These are phyloP conservation scores for Ctenochaetus hawaiiensis DNA, from an alignment of 2,797 vertebrate species.

Conservation along the genomic window DNA sequence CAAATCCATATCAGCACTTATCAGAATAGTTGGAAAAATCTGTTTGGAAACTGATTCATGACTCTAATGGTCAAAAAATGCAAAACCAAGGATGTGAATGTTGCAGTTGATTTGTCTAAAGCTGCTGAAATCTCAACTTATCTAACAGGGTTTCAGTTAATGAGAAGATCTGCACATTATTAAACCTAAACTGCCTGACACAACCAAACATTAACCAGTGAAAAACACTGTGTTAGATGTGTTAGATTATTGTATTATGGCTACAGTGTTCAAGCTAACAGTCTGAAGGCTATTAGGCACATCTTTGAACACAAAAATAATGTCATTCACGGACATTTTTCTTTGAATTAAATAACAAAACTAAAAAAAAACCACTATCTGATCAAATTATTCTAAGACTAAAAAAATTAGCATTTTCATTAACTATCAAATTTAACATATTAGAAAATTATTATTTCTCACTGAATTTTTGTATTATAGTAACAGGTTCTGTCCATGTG, in stretches of 20 bases:
- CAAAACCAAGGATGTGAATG: neutral
- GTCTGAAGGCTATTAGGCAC: slow-evolving; percentile 69
- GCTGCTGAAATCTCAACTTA: neutral
- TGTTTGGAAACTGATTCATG: neutral
- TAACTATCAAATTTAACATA: neutral
- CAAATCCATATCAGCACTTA: no score
- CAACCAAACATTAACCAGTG: slow-evolving; percentile 26
- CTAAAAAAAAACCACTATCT: neutral
- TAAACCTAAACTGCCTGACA: slow-evolving; percentile 13
- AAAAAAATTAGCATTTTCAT: slow-evolving; percentile 17
- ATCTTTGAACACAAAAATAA: slow-evolving; percentile 50
- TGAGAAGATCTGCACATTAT: slow-evolving; percentile 1
- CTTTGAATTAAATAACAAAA: neutral
- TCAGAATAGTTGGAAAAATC: no score
- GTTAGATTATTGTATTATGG: slow-evolving; percentile 55
- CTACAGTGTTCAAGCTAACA: slow-evolving; percentile 70
- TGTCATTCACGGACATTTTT: neutral
- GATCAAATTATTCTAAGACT: slow-evolving; percentile 1
- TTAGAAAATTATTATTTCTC: no score
- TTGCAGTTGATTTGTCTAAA: neutral
- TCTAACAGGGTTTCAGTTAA: neutral
- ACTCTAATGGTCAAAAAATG: neutral
- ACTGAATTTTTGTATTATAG: no score
- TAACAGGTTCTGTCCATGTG: no score
- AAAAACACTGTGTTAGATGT: slow-evolving; percentile 47